Base-by-base conservation (phyloP, 2,113 vertebrate genomes). In the Cottus gobio region DNA sequence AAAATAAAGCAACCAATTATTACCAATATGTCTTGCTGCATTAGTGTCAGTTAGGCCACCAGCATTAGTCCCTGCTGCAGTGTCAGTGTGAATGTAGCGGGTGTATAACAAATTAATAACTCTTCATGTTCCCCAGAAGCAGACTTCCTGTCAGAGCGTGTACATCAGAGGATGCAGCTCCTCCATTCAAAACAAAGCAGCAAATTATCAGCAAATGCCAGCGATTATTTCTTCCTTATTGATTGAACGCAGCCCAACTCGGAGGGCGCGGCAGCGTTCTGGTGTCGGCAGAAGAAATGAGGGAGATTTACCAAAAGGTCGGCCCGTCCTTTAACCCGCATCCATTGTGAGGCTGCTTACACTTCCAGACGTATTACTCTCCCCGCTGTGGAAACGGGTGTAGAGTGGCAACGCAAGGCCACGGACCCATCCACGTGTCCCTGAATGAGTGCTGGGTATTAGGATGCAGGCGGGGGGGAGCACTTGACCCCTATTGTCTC, bases 401-500 rank as follows among this genome's bases (percentile, higher is more conserved):
- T n/a, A 58, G 62, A 71, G 61, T 69, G 36, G 61, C 60, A 7
- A 24, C 2, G 1, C 67, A 24, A 82, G 80, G 82, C 71, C 70
- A n/a, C 6, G 0, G 30, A 50, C 78, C 54, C 60, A 57, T 80
- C 67, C 28, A 28, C 1, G 58, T 80, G 85, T 77, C 85, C 79
- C 74, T 75, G 73, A 85, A 61, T 74, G 61, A 84, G 80, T 22
- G 42, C 61, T 28, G 26, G 34, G 61, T 54, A 42, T 86, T 68
- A 64, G 46, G 75, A 76, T 70, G 70, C 46, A 46, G 9, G 8
- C 18, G 48, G 28, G 28, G 62, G 56, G 42, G 30, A 79, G 37
- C 50, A 74, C 85, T 89, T 92, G 87, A 91, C 89, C 90, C 77
- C 77, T 44, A 72, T 87, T 82, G 80, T 90, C 69, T 85, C 36